Percentiles rank a stretch among this genome's conserved stretches.
phyloP scores from a whole-genome alignment of 2,888 invertebrate genomes.

The Tipula vernalis region DNA sequence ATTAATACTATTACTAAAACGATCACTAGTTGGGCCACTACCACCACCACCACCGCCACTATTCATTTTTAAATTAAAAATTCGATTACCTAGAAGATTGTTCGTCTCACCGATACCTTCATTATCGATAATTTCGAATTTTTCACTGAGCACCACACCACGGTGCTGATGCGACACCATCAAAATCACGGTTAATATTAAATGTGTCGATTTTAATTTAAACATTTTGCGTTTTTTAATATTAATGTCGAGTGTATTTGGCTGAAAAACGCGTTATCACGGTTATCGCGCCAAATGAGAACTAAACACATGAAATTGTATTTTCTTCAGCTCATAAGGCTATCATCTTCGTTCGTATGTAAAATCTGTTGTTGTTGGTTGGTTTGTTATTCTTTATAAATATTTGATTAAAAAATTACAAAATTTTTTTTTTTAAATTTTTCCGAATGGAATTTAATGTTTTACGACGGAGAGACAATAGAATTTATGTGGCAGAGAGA shows the following conservation, averaged over 20 bases:
- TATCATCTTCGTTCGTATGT: background rate
- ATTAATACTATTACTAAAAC: background rate
- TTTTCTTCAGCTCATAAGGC: background rate
- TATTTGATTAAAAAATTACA: background rate
- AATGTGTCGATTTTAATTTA: background rate
- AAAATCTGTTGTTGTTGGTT: background rate
- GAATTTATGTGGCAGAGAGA: background rate
- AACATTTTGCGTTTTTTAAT: background rate
- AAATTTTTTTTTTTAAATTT: background rate
- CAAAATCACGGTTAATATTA: background rate
- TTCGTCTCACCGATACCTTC: background rate
- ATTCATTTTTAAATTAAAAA: background rate
- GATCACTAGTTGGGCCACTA: background rate
- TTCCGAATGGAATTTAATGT: background rate
- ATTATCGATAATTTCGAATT: background rate
- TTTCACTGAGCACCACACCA: background rate
- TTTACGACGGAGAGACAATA: background rate
- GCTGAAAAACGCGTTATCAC: background rate
- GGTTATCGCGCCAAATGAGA: background rate
- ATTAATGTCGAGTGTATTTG: background rate
- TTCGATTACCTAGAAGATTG: background rate
- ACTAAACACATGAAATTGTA: background rate
- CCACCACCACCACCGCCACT: background rate
- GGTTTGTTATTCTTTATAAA: background rate
- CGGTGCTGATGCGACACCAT: background rate